Evolutionary conservation across 2,888 invertebrate species (phyloP).

Genomic region (Proisotoma minuta): DNA sequence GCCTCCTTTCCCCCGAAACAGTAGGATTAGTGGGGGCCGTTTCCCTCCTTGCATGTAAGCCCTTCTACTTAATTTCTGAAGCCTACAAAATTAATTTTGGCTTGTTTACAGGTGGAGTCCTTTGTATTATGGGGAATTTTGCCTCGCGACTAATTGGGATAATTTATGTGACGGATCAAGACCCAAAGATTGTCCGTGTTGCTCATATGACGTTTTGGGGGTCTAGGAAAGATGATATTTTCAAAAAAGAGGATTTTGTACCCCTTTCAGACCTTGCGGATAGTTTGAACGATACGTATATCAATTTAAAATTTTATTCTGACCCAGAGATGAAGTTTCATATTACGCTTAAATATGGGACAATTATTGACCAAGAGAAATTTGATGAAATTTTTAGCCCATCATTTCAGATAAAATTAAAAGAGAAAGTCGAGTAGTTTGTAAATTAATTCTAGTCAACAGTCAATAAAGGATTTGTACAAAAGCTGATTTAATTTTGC

Average conservation of each 20-base stretch:
- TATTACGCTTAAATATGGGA: constrained; percentile 29
- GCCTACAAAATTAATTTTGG: not conserved
- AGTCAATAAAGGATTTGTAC: no score
- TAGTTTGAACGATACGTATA: constrained; percentile 18
- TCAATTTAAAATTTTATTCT: constrained; percentile 23
- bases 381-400: constrained; percentile 30
- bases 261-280: constrained; percentile 31
- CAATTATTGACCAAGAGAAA: constrained; percentile 14
- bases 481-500: no score
- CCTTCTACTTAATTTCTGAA: not conserved
- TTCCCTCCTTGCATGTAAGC: constrained; percentile 36
- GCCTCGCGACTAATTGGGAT: constrained; percentile 30
- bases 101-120: constrained; percentile 34
- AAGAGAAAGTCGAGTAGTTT: no score
- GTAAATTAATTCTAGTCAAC: no score
- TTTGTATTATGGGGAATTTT: constrained; percentile 37
- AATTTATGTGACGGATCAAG: constrained; percentile 28
- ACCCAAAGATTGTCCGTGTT: constrained; percentile 25
- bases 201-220: constrained; percentile 43
- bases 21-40: constrained; percentile 15
- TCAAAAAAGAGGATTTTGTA: constrained; percentile 20
- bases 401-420: no score
- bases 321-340: constrained; percentile 20
- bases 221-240: constrained; percentile 18
- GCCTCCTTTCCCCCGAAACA: not conserved